phyloP scores from a whole-genome alignment of 2,113 vertebrate species.

The Mormoops blainvillei region DNA sequence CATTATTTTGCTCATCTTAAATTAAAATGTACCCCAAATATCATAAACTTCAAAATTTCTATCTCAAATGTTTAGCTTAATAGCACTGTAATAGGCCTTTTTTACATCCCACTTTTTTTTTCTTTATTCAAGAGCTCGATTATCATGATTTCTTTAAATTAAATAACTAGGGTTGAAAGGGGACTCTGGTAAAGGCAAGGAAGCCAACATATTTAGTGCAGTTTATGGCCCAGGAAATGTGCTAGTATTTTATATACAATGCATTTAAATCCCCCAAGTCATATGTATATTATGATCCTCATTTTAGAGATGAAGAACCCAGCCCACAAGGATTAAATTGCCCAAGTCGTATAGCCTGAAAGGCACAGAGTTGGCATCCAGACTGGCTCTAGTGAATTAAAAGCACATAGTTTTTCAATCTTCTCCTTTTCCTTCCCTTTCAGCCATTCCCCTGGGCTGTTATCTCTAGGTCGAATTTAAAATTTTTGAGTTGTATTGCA shows the following conservation, averaged over 20 bases:
- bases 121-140: neutral
- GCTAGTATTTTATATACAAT: neutral
- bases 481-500: neutral
- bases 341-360: neutral
- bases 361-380: neutral
- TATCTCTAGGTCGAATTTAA: neutral
- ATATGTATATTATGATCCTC: neutral
- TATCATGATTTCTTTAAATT: neutral
- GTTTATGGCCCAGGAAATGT: neutral
- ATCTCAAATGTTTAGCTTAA: neutral
- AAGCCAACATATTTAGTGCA: neutral
- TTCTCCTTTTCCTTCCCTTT: neutral
- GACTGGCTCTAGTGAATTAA: neutral
- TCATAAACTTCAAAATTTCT: neutral
- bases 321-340: neutral
- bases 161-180: neutral
- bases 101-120: neutral
- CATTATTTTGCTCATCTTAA: slow-evolving; percentile 19
- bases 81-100: neutral
- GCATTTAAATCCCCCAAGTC: neutral
- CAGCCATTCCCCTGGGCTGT: neutral
- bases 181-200: neutral
- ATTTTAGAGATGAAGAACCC: neutral
- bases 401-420: neutral
- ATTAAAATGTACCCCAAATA: neutral